Percentiles rank a stretch among this genome's conserved stretches.
phyloP scores from a whole-genome alignment of 2,888 invertebrate species.

The Drosophila subsilvestris region DNA sequence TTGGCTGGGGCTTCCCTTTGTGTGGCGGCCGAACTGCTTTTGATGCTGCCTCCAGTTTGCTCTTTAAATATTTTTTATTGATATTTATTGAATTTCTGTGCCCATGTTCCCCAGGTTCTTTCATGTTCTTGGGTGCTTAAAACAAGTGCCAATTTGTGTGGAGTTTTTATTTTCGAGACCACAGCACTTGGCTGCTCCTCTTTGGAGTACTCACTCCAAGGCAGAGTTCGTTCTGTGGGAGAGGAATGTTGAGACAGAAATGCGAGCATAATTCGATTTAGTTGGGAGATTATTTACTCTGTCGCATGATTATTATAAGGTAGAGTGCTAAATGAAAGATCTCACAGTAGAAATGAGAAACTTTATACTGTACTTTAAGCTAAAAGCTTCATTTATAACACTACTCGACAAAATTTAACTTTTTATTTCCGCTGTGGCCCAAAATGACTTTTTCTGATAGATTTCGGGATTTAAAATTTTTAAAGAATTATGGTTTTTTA shows the following conservation, averaged over 20 bases:
- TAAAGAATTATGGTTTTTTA: too few relatives aligned
- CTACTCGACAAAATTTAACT: too few relatives aligned
- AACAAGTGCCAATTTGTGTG: slow-evolving; percentile 50
- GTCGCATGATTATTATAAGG: too few relatives aligned
- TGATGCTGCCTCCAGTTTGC: slow-evolving; percentile 33
- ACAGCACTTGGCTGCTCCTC: neutral
- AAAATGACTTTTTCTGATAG: too few relatives aligned
- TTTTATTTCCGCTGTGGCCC: too few relatives aligned
- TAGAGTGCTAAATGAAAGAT: too few relatives aligned
- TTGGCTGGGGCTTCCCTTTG: neutral
- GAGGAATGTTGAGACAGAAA: neutral
- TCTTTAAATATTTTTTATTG: slow-evolving; percentile 66
- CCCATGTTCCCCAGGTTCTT: neutral
- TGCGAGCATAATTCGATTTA: neutral
- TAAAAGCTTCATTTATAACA: too few relatives aligned
- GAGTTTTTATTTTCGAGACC: slow-evolving; percentile 40
- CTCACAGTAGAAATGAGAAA: too few relatives aligned
- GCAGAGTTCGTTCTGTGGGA: neutral
- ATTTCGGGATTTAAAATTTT: too few relatives aligned
- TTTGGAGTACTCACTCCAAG: neutral
- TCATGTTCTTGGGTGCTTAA: slow-evolving; percentile 16
- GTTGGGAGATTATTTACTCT: neutral
- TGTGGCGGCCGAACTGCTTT: slow-evolving; percentile 53
- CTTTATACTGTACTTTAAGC: too few relatives aligned
- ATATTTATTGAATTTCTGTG: slow-evolving; percentile 71